Conservation (phyloP, 2,888 invertebrate genomes). For the Harmothoe impar region DNA sequence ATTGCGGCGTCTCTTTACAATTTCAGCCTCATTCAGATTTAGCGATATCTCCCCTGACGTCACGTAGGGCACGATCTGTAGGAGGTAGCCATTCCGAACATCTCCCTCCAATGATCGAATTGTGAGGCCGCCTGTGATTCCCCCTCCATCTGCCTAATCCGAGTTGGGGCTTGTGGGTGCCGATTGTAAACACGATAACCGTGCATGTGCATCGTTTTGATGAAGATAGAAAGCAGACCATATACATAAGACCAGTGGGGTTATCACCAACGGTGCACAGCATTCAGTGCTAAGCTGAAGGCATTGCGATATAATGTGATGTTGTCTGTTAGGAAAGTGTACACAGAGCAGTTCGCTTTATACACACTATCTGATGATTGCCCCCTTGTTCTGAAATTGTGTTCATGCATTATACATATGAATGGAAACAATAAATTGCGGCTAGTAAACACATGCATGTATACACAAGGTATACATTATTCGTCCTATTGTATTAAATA, state of each 20-base stretch:
- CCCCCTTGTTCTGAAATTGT: no score
- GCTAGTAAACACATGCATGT: no score
- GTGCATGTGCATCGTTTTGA: background rate
- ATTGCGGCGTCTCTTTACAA: background rate
- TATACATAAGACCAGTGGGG: background rate
- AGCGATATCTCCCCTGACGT: background rate
- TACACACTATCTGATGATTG: no score
- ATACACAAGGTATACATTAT: no score
- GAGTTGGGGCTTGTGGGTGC: background rate
- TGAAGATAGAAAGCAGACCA: background rate
- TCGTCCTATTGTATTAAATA: no score
- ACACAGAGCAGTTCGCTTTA: no score
- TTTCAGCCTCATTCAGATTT: background rate
- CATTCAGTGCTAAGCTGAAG: no score
- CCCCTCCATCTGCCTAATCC: background rate
- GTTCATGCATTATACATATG: no score
- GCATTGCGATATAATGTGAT: no score
- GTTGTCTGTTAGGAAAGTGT: no score
- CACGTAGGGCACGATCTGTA: background rate
- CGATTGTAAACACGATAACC: background rate
- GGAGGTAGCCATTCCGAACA: background rate
- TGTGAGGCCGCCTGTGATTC: background rate
- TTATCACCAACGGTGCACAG: no score
- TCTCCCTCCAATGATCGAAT: background rate
- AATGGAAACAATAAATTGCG: no score